Evolutionary conservation across 2,797 vertebrate species (phyloP).

Genomic region (Chloroceryle inda): DNA sequence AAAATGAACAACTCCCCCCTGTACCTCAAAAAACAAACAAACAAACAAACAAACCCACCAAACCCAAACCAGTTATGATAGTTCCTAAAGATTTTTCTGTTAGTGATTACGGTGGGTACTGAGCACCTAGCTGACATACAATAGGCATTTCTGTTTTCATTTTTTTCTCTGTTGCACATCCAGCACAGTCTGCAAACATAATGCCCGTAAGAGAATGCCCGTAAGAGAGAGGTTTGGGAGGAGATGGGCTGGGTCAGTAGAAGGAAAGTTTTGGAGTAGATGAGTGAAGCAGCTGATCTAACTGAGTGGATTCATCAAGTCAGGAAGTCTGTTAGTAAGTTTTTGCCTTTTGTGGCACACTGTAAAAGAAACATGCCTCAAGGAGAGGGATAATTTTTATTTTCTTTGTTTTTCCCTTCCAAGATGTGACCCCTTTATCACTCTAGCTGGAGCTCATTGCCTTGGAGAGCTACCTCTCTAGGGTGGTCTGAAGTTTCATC

Average conservation of each 20-base stretch:
- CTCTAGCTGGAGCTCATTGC: conserved; percentile 7
- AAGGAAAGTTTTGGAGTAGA: background rate
- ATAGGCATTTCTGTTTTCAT: background rate
- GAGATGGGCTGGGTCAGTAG: background rate
- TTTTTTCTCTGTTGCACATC: background rate
- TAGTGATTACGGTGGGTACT: background rate
- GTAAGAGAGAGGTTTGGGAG: background rate
- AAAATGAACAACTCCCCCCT: rapidly evolving
- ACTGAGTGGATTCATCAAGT: background rate
- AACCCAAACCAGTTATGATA: background rate
- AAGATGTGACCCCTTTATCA: background rate
- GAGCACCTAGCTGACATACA: background rate
- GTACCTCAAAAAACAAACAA: background rate
- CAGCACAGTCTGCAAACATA: background rate
- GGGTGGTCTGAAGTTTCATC: conserved; percentile 35
- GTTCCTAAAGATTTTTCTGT: background rate
- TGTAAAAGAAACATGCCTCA: background rate
- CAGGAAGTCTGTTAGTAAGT: background rate
- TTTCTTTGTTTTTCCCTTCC: background rate
- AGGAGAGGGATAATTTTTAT: background rate
- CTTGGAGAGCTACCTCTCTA: background rate
- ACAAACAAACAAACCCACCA: background rate
- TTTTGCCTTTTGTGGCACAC: background rate
- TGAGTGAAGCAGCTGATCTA: background rate
- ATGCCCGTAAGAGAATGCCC: too few relatives aligned